These are phyloP conservation scores for Silurus lanzhouensis DNA, from an alignment of 2,797 vertebrate genomes.

Conservation along the genomic window DNA sequence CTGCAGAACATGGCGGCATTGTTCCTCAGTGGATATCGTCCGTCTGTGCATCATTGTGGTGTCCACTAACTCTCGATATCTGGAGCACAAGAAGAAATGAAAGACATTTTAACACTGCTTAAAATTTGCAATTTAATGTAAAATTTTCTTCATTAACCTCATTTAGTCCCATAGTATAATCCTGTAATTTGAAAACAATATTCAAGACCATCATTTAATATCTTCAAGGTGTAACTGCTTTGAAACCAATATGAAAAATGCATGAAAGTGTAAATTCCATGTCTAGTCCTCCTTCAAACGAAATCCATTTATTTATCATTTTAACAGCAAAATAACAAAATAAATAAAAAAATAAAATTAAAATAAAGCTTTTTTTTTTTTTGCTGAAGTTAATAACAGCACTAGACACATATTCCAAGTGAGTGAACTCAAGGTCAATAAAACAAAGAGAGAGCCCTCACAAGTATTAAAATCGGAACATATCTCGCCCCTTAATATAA, in stretches of 20 bases:
- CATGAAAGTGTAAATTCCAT: no score
- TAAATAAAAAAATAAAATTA: no score
- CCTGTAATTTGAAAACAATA: neutral
- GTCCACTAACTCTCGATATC: slow-evolving; percentile 84
- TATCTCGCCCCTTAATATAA: slow-evolving; percentile 35
- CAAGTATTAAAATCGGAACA: slow-evolving; percentile 22
- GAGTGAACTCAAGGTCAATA: neutral
- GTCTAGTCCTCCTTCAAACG: no score
- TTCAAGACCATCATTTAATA: neutral
- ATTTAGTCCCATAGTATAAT: neutral
- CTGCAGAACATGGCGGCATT: slow-evolving; percentile 84
- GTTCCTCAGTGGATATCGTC: slow-evolving; percentile 79
- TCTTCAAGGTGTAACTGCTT: neutral
- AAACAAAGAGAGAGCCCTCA: neutral
- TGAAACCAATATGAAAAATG: neutral
- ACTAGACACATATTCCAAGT: neutral
- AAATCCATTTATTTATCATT: no score
- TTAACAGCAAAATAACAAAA: no score
- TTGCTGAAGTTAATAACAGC: neutral
- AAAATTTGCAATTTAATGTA: neutral
- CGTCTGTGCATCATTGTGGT: slow-evolving; percentile 74
- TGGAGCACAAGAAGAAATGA: slow-evolving; percentile 61
- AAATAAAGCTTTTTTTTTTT: no score
- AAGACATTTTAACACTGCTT: neutral
- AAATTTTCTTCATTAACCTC: neutral